Conservation (phyloP, 2,797 vertebrate species). For the Oryzias sinensis region DNA sequence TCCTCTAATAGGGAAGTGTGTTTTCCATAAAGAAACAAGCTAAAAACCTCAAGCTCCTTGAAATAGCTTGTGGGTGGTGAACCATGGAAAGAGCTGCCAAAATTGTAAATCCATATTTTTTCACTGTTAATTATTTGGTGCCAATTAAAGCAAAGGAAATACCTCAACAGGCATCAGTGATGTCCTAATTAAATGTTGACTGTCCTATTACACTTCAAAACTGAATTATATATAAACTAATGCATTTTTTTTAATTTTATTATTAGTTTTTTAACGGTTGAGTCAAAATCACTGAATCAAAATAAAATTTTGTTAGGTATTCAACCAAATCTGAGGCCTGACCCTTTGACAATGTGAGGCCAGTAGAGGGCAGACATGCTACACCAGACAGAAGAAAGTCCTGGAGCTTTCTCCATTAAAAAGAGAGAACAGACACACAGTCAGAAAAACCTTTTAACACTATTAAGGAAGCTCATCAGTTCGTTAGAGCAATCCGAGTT, state of each 20-base stretch:
- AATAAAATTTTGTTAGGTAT: too few species aligned
- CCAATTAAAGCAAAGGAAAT: slow-evolving; percentile 16
- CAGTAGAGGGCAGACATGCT: slow-evolving; percentile 76
- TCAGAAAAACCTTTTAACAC: slow-evolving; percentile 60
- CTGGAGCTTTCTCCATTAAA: slow-evolving; percentile 49
- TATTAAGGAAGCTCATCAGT: slow-evolving; percentile 66
- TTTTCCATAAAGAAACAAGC: slow-evolving; percentile 74
- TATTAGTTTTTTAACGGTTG: too few species aligned
- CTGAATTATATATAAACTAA: background rate
- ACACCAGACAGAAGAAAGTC: slow-evolving; percentile 39
- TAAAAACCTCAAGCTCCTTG: slow-evolving; percentile 53
- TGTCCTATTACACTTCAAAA: slow-evolving; percentile 44
- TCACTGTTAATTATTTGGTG: slow-evolving; percentile 30
- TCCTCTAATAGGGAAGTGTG: slow-evolving; percentile 67
- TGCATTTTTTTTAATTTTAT: too few species aligned
- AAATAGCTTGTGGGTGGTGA: slow-evolving; percentile 59
- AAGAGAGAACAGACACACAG: slow-evolving; percentile 8
- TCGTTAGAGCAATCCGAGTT: slow-evolving; percentile 52
- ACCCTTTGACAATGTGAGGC: slow-evolving; percentile 42
- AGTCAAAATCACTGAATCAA: too few species aligned
- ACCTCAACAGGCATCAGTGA: slow-evolving; percentile 40
- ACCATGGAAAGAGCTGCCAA: slow-evolving; percentile 46
- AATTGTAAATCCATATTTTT: slow-evolving; percentile 44
- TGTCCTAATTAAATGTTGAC: slow-evolving; percentile 40
- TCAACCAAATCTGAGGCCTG: slow-evolving; percentile 2